These are phyloP conservation scores for Chiloscyllium plagiosum DNA, from an alignment of 2,113 vertebrate species.

Conservation along the genomic window DNA sequence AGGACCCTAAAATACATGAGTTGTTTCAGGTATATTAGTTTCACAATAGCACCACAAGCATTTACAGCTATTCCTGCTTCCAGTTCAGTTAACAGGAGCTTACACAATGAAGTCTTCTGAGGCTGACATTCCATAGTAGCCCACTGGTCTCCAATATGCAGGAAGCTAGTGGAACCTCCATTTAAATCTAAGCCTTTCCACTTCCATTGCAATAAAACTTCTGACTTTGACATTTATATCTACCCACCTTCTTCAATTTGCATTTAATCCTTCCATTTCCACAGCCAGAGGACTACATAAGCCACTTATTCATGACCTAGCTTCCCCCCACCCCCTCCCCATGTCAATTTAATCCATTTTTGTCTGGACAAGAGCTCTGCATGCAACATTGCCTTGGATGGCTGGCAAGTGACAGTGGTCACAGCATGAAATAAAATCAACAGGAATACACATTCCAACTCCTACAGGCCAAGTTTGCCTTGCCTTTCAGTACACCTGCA, in stretches of 20 bases:
- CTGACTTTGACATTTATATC: neutral
- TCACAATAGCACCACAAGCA: no score
- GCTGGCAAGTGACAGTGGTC: neutral
- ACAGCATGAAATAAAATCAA: neutral
- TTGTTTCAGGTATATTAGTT: no score
- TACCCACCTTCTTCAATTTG: neutral
- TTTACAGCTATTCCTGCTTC: no score
- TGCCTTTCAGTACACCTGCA: no score
- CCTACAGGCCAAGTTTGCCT: neutral
- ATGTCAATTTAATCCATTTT: neutral
- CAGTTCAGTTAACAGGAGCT: neutral
- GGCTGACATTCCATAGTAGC: neutral
- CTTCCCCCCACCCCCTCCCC: no score
- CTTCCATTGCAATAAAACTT: neutral
- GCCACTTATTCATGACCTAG: neutral
- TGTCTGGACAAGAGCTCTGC: neutral
- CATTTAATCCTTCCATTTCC: neutral
- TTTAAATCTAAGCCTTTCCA: neutral
- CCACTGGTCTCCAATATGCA: neutral
- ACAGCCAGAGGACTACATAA: neutral
- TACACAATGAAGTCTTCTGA: neutral
- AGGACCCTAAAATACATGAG: no score
- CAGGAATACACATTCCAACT: neutral
- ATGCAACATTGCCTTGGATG: neutral
- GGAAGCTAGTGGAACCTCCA: neutral